Percentiles rank a stretch among this genome's conserved stretches.
Conservation (phyloP, 2,113 vertebrate genomes). For the Ursus arctos region DNA sequence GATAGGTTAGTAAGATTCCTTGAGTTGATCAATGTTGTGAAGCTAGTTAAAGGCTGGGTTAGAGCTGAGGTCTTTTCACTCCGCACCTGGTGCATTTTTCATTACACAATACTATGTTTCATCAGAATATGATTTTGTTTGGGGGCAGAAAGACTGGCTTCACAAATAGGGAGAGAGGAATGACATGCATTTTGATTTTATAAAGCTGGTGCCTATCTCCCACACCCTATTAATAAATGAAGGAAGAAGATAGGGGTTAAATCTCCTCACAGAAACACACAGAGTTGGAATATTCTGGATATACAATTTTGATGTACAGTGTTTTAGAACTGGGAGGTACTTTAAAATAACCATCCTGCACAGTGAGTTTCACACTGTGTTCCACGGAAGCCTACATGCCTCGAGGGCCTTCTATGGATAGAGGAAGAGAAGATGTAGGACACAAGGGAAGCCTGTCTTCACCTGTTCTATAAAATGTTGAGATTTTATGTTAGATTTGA, state of each 20-base stretch:
- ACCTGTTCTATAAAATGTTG: not conserved
- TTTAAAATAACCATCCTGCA: not conserved
- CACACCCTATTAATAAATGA: not conserved
- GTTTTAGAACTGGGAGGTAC: constrained; percentile 2
- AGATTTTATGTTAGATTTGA: constrained; percentile 24
- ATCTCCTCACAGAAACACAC: constrained; percentile 7
- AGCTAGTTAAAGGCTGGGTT: not conserved
- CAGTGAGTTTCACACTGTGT: not conserved
- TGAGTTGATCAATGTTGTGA: not conserved
- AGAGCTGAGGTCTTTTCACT: not conserved
- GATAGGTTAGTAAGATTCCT: not conserved
- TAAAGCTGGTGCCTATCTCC: constrained; percentile 29
- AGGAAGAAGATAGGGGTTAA: not conserved
- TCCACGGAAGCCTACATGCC: not conserved
- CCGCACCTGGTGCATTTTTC: not conserved
- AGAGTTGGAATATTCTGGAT: not conserved
- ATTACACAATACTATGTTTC: not conserved
- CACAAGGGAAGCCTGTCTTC: not conserved
- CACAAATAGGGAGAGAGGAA: not conserved
- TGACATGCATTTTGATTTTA: constrained; percentile 33
- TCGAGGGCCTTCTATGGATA: too few species aligned
- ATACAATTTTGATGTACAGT: not conserved
- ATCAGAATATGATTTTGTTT: constrained; percentile 58
- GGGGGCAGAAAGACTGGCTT: constrained; percentile 29
- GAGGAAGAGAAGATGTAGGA: too few species aligned